A percentile compares a stretch with the other conserved stretches of the same genome.
phyloP scores from a whole-genome alignment of 2,113 vertebrate species.

The Pseudolaguvia tuberculata region DNA sequence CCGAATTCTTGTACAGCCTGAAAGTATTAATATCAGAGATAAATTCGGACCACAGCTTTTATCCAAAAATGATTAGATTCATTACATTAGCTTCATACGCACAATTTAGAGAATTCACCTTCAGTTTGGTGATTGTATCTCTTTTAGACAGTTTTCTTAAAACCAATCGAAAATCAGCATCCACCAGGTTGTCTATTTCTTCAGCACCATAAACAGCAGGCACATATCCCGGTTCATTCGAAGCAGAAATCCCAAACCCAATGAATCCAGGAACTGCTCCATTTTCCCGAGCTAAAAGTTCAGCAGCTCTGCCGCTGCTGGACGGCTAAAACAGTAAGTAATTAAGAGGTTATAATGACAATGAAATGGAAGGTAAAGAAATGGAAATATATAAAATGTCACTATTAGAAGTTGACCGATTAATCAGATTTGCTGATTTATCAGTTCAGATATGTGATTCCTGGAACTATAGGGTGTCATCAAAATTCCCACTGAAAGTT shows the following conservation, averaged over 20 bases:
- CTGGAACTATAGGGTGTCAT: too few relatives aligned
- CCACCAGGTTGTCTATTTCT: slow-evolving; percentile 91
- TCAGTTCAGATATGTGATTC: too few relatives aligned
- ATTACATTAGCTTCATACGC: neutral
- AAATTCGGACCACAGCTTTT: neutral
- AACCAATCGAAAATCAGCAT: slow-evolving; percentile 93
- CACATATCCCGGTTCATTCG: slow-evolving; percentile 84
- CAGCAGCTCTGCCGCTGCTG: slow-evolving; percentile 90
- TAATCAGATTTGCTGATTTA: too few relatives aligned
- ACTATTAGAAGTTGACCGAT: too few relatives aligned
- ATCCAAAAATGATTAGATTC: neutral
- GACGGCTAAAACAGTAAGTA: slow-evolving; percentile 75
- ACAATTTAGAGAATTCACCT: slow-evolving; percentile 65
- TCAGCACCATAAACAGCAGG: slow-evolving; percentile 92
- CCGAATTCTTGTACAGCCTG: slow-evolving; percentile 97
- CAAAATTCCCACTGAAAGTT: too few relatives aligned
- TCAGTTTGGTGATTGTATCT: slow-evolving; percentile 88
- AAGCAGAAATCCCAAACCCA: slow-evolving; percentile 79
- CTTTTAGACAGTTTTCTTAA: slow-evolving; percentile 92
- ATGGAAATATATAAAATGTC: too few relatives aligned
- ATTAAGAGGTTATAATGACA: neutral
- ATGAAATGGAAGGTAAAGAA: too few relatives aligned
- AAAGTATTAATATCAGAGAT: slow-evolving; percentile 32
- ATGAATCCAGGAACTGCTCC: slow-evolving; percentile 90
- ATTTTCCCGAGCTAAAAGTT: slow-evolving; percentile 84